Evolutionary conservation across 2,888 invertebrate species (phyloP).

Genomic region (Leistus spinibarbis): DNA sequence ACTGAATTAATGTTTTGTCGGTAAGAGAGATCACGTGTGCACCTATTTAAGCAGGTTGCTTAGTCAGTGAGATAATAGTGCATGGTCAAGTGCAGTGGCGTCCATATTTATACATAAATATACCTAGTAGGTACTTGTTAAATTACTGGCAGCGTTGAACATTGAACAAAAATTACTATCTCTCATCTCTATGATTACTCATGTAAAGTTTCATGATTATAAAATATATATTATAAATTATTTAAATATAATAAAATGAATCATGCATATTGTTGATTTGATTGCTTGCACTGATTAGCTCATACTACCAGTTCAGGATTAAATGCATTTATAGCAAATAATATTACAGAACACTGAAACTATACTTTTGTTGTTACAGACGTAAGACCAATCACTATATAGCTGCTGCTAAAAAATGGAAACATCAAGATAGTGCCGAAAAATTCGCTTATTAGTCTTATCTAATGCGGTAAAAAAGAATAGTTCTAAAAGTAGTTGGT

Average conservation of each 20-base stretch:
- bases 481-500: neutral
- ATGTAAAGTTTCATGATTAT: neutral
- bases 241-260: neutral
- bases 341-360: neutral
- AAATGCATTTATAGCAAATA: neutral
- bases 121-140: neutral
- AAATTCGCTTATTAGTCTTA: no score
- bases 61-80: neutral
- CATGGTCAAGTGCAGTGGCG: neutral
- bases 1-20: constrained; percentile 5
- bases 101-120: neutral
- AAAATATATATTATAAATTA: neutral
- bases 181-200: neutral
- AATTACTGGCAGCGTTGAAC: neutral
- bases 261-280: neutral
- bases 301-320: neutral
- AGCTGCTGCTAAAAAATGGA: no score
- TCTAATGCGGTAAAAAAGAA: neutral
- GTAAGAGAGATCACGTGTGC: neutral
- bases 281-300: neutral
- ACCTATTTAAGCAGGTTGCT: neutral
- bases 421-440: no score
- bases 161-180: neutral
- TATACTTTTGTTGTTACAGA: no score
- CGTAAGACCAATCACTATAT: no score